Conservation (phyloP, 1,140 invertebrate genomes). For the Brachionus koreanus region DNA sequence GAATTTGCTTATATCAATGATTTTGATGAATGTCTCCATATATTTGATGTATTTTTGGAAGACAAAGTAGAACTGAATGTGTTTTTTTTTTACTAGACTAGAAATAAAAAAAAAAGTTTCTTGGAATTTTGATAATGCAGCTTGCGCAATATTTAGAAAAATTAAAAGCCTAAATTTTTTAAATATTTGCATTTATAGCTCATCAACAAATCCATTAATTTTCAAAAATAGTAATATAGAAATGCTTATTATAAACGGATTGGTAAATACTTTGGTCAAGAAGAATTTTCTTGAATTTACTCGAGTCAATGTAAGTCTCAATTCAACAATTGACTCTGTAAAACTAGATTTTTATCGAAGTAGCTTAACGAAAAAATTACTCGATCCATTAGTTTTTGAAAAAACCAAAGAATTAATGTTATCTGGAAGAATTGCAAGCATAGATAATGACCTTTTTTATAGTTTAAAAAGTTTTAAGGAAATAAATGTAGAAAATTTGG, state of each 20-base stretch:
- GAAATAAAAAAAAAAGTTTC: background rate
- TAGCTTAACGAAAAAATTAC: background rate
- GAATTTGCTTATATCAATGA: background rate
- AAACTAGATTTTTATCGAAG: background rate
- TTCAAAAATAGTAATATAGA: background rate
- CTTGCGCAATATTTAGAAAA: background rate
- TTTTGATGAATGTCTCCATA: background rate
- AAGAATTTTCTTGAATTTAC: background rate
- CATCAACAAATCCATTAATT: background rate
- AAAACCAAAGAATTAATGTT: no score
- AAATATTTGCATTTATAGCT: background rate
- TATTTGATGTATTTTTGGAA: background rate
- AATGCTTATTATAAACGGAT: background rate
- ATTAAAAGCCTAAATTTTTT: background rate
- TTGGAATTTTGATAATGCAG: background rate
- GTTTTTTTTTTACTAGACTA: background rate
- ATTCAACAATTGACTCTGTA: background rate
- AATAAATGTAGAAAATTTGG: background rate
- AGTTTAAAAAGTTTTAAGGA: background rate
- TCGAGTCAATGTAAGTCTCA: background rate
- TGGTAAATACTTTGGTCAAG: background rate
- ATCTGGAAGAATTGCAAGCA: no score
- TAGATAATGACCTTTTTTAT: background rate
- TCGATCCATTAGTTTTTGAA: no score
- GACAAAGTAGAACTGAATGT: background rate